These are phyloP conservation scores for Sylvia borin DNA, from an alignment of 2,797 vertebrate species.

Conservation along the genomic window DNA sequence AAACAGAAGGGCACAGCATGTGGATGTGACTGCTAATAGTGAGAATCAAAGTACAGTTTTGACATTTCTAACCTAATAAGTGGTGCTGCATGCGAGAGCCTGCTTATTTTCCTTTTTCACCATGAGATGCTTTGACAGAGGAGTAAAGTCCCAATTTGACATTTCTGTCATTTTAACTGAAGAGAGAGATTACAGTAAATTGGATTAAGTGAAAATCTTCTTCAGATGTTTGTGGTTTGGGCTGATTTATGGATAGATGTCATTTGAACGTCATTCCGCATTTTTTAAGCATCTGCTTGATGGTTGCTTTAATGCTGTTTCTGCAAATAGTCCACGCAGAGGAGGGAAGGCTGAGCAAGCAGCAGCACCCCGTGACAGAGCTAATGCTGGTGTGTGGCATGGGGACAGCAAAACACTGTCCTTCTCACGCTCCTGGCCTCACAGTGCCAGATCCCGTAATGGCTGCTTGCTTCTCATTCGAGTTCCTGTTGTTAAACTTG, in stretches of 20 bases:
- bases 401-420: background rate
- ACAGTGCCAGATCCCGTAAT: background rate
- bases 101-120: slow-evolving; percentile 66
- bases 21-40: slow-evolving; percentile 60
- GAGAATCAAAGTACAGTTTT: slow-evolving; percentile 66
- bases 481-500: background rate
- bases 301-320: slow-evolving; percentile 43
- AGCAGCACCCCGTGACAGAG: slow-evolving; percentile 21
- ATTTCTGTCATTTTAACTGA: slow-evolving; percentile 72
- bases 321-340: slow-evolving; percentile 35
- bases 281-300: slow-evolving; percentile 65
- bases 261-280: slow-evolving; percentile 63
- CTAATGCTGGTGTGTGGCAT: background rate
- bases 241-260: slow-evolving; percentile 73
- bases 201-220: slow-evolving; percentile 74
- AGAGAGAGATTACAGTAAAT: slow-evolving; percentile 71
- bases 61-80: slow-evolving; percentile 70
- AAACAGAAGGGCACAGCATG: slow-evolving; percentile 61
- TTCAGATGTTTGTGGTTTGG: slow-evolving; percentile 72
- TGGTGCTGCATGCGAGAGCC: slow-evolving; percentile 14
- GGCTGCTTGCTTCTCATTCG: background rate
- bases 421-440: background rate
- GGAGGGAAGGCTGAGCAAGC: slow-evolving; percentile 31
- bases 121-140: slow-evolving; percentile 58
- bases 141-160: slow-evolving; percentile 71